Evolutionary conservation across 2,888 invertebrate species (phyloP).

Genomic region (Ormyrus rosae): DNA sequence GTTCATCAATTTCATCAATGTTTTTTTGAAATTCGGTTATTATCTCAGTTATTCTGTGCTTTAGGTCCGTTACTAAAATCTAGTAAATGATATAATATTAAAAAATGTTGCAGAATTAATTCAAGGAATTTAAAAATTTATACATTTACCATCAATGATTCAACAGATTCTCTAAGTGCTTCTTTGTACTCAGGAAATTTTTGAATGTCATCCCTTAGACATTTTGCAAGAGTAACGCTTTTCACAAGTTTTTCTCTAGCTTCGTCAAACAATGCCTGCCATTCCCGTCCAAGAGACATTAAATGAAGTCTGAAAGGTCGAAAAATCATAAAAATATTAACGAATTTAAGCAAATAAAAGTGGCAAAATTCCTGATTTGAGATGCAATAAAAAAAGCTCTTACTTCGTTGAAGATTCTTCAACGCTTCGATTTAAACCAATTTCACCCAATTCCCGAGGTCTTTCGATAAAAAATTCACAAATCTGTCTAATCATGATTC

Average conservation of each 20-base stretch:
- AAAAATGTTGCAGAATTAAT: neutral
- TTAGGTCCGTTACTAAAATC: conserved; percentile 79
- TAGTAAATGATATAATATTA: conserved; percentile 65
- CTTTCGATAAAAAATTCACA: conserved; percentile 76
- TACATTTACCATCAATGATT: conserved; percentile 76
- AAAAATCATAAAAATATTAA: no score
- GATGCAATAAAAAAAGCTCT: neutral
- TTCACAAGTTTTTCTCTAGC: conserved; percentile 88
- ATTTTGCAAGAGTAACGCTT: conserved; percentile 88
- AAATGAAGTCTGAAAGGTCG: conserved; percentile 76
- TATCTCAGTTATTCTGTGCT: conserved; percentile 78
- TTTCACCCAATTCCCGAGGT: conserved; percentile 69
- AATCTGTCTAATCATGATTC: conserved; percentile 77
- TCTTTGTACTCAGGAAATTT: conserved; percentile 77
- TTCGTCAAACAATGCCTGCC: conserved; percentile 87
- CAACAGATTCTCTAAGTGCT: conserved; percentile 81
- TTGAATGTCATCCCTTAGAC: conserved; percentile 83
- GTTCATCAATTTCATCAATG: conserved; percentile 76
- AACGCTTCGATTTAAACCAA: conserved; percentile 42
- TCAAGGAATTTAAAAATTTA: conserved; percentile 52
- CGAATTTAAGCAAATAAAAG: neutral
- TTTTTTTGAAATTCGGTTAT: conserved; percentile 80
- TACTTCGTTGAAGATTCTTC: conserved; percentile 26
- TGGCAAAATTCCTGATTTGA: neutral
- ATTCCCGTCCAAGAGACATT: conserved; percentile 84